Percentiles rank a stretch among this genome's conserved stretches.
Conservation (phyloP, 2,888 invertebrate species). For the Sialis fuliginosa region DNA sequence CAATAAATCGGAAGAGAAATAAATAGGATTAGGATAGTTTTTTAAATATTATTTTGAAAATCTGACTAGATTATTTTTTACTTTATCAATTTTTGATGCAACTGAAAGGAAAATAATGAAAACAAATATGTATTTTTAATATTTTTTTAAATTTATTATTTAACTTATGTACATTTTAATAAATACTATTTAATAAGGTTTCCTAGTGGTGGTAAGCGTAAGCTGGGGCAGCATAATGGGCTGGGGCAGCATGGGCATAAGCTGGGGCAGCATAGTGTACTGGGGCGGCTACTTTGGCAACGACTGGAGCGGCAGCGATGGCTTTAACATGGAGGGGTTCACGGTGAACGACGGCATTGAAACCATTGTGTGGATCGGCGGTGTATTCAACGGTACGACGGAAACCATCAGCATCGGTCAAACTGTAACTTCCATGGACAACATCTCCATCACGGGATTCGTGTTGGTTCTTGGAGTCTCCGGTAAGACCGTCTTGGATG, state of each 20-base stretch:
- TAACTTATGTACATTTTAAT: too few relatives aligned
- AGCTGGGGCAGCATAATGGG: neutral
- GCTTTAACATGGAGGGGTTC: slow-evolving; percentile 26
- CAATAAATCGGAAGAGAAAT: too few relatives aligned
- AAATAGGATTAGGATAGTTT: too few relatives aligned
- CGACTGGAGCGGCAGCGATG: slow-evolving; percentile 19
- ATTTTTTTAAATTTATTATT: too few relatives aligned
- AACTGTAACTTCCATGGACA: slow-evolving; percentile 38
- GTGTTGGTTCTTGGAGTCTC: slow-evolving; percentile 38
- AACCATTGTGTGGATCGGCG: slow-evolving; percentile 33
- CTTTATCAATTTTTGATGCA: too few relatives aligned
- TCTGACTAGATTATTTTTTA: too few relatives aligned
- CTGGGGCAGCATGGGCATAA: neutral
- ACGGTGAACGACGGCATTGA: slow-evolving; percentile 35
- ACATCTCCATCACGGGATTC: slow-evolving; percentile 45
- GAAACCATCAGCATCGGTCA: slow-evolving; percentile 39
- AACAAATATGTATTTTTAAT: too few relatives aligned
- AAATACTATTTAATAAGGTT: too few relatives aligned
- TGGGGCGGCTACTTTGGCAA: slow-evolving; percentile 13
- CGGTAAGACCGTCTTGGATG: slow-evolving; percentile 35
- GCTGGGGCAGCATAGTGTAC: slow-evolving; percentile 10
- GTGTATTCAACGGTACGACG: slow-evolving; percentile 43
- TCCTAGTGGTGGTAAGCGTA: neutral
- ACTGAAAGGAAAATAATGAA: too few relatives aligned
- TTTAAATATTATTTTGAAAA: too few relatives aligned